Base-by-base conservation (phyloP, 2,797 vertebrate genomes). In the Ispidina picta region DNA sequence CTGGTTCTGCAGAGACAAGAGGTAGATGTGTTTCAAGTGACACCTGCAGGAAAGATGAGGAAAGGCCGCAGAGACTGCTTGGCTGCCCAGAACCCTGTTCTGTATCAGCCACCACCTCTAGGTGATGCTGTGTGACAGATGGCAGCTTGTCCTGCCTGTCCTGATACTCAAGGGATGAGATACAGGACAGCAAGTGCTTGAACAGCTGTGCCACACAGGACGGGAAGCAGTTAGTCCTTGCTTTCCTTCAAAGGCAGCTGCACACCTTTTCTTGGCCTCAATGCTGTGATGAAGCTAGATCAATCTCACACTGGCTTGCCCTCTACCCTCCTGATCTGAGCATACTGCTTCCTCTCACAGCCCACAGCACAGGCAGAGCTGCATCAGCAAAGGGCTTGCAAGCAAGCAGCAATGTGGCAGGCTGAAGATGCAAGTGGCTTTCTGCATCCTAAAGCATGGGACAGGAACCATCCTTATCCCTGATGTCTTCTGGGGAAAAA, bases 1-100 rank as follows among this genome's bases (percentile, higher is more conserved):
- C 29, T 98, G 97, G 8, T 99, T 99, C 99, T 99, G 96, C 28
- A 26, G 37, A 13, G 62, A 75, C 33, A 81, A 70, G 11, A 83
- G 22, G 41, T 2, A 68, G 52, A 31, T 16, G 60, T 44, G 69
- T 56, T 74, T 88, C 35, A 71, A 77, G 88, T 48, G 58, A 83
- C 82, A 62, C 64, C 88, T 93, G 63, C 91, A 85, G 93, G 89
- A 37, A 58, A 5, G 33, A 28, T 46, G 33, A 74, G 54, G 79
- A 56, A 92, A 22, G 21, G 69, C 83, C 17, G 1, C 65, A 11
- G 49, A 33, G 12, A 46, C 16, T 0, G 5, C 26, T 25, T 14
- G 3, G 1, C 76, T 26, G 44, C 77, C 18, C 12, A 15, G 22
- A 52, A 29, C 29, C 8, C 26, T 10, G 12, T 12, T 11, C 21